These are phyloP conservation scores for Asobara japonica DNA, from an alignment of 1,140 invertebrate species.

Conservation along the genomic window DNA sequence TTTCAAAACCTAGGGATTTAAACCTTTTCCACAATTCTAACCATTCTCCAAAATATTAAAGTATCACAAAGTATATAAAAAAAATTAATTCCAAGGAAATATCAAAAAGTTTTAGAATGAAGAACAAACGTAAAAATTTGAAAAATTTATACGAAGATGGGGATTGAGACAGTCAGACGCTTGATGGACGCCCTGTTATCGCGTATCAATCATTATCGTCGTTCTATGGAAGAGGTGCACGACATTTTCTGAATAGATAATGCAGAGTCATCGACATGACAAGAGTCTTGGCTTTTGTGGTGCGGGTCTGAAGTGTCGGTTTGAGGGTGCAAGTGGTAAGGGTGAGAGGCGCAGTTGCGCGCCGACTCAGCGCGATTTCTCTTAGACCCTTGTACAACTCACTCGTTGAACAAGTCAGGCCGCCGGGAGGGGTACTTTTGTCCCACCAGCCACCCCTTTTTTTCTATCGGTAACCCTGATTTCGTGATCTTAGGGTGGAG, in stretches of 20 bases:
- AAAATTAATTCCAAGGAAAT: too few relatives aligned
- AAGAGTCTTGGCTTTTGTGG: slow-evolving; percentile 9
- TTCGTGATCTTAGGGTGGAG: neutral
- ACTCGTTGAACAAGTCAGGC: neutral
- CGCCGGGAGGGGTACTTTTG: neutral
- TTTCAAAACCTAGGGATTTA: too few relatives aligned
- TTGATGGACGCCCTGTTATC: neutral
- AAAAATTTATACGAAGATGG: too few relatives aligned
- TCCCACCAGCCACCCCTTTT: neutral
- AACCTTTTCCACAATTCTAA: neutral
- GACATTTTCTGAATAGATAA: slow-evolving; percentile 2
- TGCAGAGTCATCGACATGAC: slow-evolving; percentile 5
- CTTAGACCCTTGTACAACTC: neutral
- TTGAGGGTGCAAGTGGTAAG: neutral
- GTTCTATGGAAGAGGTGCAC: neutral
- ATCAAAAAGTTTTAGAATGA: too few relatives aligned
- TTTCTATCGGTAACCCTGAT: neutral
- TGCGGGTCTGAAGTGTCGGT: neutral
- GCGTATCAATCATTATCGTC: neutral
- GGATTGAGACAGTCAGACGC: neutral
- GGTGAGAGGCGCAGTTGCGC: neutral
- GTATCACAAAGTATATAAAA: too few relatives aligned
- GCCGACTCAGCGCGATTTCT: slow-evolving; percentile 1
- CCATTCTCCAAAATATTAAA: neutral
- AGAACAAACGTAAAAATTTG: too few relatives aligned